phyloP scores from a whole-genome alignment of 2,113 vertebrate genomes.

The Podiceps cristatus region DNA sequence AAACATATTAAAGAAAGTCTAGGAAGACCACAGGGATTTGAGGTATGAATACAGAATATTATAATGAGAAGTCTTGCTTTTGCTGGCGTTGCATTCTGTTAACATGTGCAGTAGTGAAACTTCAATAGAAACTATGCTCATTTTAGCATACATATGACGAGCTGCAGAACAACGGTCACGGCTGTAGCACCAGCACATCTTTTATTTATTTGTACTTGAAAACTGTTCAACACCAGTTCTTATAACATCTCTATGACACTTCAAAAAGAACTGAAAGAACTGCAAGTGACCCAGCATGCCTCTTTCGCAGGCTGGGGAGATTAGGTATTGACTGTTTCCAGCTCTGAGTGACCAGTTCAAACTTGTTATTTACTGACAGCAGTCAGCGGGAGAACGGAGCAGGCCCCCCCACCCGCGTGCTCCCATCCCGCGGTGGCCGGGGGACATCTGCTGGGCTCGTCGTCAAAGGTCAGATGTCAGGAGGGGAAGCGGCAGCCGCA shows the following conservation, averaged over 20 bases:
- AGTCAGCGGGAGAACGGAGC: not conserved
- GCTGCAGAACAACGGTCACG: not conserved
- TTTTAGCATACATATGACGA: not conserved
- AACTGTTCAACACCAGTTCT: not conserved
- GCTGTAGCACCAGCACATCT: not conserved
- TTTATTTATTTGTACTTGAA: constrained; percentile 38
- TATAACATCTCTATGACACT: not conserved
- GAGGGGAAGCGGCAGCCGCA: not conserved
- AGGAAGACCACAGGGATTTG: constrained; percentile 92
- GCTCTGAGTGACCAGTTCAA: not conserved
- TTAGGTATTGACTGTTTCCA: constrained; percentile 53
- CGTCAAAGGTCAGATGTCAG: not conserved
- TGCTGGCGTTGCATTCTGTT: not conserved
- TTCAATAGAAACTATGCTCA: constrained; percentile 3
- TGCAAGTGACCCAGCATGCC: constrained; percentile 13
- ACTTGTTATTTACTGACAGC: constrained; percentile 28
- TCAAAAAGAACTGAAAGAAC: constrained; percentile 2
- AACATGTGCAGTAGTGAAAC: constrained; percentile 6
- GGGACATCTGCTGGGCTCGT: constrained; percentile 38
- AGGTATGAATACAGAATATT: constrained; percentile 82
- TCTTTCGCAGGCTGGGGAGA: constrained; percentile 10
- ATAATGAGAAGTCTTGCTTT: constrained; percentile 45
- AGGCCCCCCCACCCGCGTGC: not conserved
- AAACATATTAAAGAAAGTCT: constrained; percentile 88
- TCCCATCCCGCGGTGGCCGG: not conserved